Conservation (phyloP, 2,797 vertebrate species). For the Hirundo rustica region DNA sequence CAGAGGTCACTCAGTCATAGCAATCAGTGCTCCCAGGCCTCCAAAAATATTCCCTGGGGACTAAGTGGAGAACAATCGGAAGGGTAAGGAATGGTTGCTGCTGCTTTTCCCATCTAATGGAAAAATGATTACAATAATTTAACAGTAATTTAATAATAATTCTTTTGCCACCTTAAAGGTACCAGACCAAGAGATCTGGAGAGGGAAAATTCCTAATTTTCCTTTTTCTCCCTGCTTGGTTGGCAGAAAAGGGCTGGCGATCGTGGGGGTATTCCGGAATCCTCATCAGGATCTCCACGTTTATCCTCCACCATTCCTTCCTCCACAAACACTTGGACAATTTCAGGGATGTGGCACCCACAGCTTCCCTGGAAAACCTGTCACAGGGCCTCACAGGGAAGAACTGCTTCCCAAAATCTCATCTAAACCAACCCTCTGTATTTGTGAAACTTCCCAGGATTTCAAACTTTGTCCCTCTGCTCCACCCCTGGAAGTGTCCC, state of each 20-base stretch:
- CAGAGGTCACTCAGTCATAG: neutral
- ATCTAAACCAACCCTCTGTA: neutral
- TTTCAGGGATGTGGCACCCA: neutral
- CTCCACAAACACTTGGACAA: fast-evolving
- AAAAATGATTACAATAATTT: neutral
- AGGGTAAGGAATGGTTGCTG: neutral
- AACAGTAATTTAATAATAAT: neutral
- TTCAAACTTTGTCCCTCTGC: neutral
- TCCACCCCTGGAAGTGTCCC: neutral
- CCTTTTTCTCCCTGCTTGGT: neutral
- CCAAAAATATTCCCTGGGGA: conserved; percentile 4
- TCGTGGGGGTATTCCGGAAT: neutral
- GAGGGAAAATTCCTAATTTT: neutral
- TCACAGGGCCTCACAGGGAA: neutral
- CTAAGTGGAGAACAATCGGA: neutral
- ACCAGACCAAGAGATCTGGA: neutral
- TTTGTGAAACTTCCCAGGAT: no score
- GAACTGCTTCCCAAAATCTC: neutral
- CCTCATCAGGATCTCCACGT: neutral
- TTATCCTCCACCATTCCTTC: neutral
- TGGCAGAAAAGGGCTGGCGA: neutral
- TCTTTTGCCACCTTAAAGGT: neutral
- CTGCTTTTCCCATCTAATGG: neutral
- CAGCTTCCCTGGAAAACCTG: neutral
- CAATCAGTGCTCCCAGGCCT: neutral